Base-by-base conservation (phyloP, 2,888 invertebrate species). In the Chaetoderma sp. region DNA sequence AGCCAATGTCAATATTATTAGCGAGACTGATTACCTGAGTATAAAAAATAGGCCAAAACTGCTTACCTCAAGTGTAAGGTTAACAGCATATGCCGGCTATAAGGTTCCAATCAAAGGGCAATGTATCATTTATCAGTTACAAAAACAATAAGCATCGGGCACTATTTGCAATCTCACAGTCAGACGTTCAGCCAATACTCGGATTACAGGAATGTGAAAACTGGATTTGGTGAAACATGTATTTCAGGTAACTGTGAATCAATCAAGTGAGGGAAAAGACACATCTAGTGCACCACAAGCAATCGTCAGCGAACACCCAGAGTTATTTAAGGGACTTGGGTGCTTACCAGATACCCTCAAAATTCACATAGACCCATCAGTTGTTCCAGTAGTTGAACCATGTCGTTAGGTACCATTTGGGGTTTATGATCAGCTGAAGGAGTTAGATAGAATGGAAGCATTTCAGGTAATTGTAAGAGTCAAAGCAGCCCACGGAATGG, bases 401-500 rank as follows among this genome's bases (percentile, higher is more conserved):
- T 58, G 62, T 8, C 30, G 70, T 25, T 63, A 63, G n/a, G 54
- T 68, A 10, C 67, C 68, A 47, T 49, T 60, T 42, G 54, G 39
- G n/a, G 47, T 73, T 16, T 49, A 60, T n/a, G 54, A 67, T 25
- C 57, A 60, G 52, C 27, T 72, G 33, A 67, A 61, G 32, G 45
- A 69, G 27, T 42, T 74, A 1, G 61, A 71, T 13, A 39, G 49
- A 21, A 67, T 73, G 65, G 69, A 67, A 57, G 8, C 13, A 13
- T 33, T 60, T n/a, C 60, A 47, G 4, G 62, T 71, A 4, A 73
- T 74, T n/a, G 18, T 39, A 21, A 71, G 61, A 55, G 69, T 72
- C 6, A 55, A 63, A 25, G n/a, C 63, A 67, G 18, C 70, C 70
- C 0, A 75, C 74, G 2, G 70, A 68, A 10, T 75, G 73, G 75